Base-by-base conservation (phyloP, 2,797 vertebrate species). In the Crossoptilon crossoptilon region DNA sequence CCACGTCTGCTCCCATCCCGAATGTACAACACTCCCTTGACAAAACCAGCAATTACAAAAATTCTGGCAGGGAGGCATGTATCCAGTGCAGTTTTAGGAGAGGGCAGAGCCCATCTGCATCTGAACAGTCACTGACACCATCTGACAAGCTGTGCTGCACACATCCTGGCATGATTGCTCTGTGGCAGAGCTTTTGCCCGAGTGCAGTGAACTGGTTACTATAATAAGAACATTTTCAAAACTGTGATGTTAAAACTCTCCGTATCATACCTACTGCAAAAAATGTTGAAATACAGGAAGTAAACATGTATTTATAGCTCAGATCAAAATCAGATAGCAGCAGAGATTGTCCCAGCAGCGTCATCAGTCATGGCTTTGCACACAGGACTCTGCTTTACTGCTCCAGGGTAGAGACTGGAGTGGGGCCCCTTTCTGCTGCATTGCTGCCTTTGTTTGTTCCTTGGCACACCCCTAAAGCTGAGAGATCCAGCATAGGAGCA, bases 361-460 rank as follows among this genome's bases (percentile, higher is more conserved):
- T n/a, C 17, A 35, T 63, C 44, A 82, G 21, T 66, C 24, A 5
- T 33, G 35, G 5, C 48, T 93, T 86, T 86, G 11, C 11, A 16
- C 0, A 0, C 17, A 39, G 3, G 6, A 21, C 18, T 77, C 21
- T 63, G 41, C 23, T 68, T 41, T 64, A 5, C 1, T 4, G 17
- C 1, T 37, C 4, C 18, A 31, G 29, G 55, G 7, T 73, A 73
- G 35, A 79, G 22, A 19, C 10, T 37, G 27, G 26, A 17, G 22
- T 48, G 56, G 9, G 2, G 2, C 56, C 7, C n/a, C 41, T 43
- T 87, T 11, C 35, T 62, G 29, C 41, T 79, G 48, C 24, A 88
- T 55, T 76, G 19, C 60, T 70, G 10, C 26, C 29, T n/a, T 4
- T 85, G 13, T 6, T 58, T 81, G 2, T 81, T 86, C 24, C 6